A percentile compares a stretch with the other conserved stretches of the same genome.
Conservation (phyloP, 2,797 vertebrate genomes). For the Hoplostethus atlanticus region DNA sequence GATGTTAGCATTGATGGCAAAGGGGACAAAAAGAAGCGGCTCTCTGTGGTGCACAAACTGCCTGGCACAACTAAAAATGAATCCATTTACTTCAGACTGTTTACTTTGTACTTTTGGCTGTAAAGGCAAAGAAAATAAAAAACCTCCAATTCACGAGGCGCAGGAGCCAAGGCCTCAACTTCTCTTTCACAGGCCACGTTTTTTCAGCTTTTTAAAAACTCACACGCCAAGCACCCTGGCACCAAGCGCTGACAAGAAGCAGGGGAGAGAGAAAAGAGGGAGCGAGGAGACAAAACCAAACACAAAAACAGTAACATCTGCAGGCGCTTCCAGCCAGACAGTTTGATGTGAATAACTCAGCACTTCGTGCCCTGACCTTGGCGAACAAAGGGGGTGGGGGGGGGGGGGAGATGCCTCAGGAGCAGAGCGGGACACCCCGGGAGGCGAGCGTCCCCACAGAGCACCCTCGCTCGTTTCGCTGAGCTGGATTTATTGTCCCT, state of each 20-base stretch:
- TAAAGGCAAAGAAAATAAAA: conserved; percentile 75
- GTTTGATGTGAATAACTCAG: conserved; percentile 94
- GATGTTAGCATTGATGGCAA: conserved; percentile 80
- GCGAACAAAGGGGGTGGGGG: conserved; percentile 86
- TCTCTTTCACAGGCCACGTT: conserved; percentile 81
- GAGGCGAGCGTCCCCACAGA: conserved; percentile 86
- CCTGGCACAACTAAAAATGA: conserved; percentile 85
- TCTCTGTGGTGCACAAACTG: conserved; percentile 79
- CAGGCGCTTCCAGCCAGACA: conserved; percentile 88
- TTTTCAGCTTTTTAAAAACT: conserved; percentile 83
- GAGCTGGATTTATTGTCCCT: conserved; percentile 85
- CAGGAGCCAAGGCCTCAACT: conserved; percentile 82
- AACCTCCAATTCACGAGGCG: conserved; percentile 74
- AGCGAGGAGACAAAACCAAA: conserved; percentile 80
- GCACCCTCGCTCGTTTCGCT: conserved; percentile 79
- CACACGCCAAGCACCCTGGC: conserved; percentile 81
- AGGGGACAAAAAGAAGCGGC: conserved; percentile 81
- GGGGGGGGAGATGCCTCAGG: conserved; percentile 85
- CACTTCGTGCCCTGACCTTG: conserved; percentile 90
- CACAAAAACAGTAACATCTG: conserved; percentile 89
- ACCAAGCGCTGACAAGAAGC: conserved; percentile 78
- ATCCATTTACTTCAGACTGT: conserved; percentile 86
- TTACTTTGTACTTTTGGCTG: conserved; percentile 89
- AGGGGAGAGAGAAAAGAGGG: conserved; percentile 66
- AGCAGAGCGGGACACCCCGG: conserved; percentile 83